These are phyloP conservation scores for Caenorhabditis sp. DNA, from an alignment of 2,888 invertebrate genomes.

Conservation along the genomic window DNA sequence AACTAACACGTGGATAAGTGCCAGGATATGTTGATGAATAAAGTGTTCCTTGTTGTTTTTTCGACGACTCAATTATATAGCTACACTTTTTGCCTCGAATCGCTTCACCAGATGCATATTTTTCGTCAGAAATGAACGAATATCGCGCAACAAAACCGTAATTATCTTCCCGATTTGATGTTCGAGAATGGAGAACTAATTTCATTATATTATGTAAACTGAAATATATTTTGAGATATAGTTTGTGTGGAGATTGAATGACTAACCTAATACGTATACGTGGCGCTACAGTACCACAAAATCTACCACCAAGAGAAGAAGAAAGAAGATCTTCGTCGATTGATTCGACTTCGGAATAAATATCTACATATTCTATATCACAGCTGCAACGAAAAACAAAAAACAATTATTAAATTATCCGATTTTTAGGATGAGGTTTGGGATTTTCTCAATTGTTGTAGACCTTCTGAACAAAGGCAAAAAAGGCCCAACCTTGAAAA, in stretches of 20 bases:
- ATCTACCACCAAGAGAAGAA: constrained; percentile 72
- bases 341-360: constrained; percentile 72
- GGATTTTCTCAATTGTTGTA: too few species aligned
- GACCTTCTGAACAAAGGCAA: too few species aligned
- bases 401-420: background rate
- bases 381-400: constrained; percentile 71
- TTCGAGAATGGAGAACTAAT: constrained; percentile 72
- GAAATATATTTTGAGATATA: constrained; percentile 15
- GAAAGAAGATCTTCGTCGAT: constrained; percentile 70
- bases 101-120: constrained; percentile 61
- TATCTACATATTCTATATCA: constrained; percentile 73
- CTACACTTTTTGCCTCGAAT: constrained; percentile 53
- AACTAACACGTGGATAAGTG: constrained; percentile 80
- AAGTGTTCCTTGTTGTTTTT: constrained; percentile 80
- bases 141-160: constrained; percentile 71
- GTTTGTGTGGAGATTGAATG: background rate
- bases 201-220: constrained; percentile 72
- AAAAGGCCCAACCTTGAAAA: too few species aligned
- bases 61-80: constrained; percentile 59
- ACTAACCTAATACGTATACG: constrained; percentile 67
- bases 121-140: constrained; percentile 71
- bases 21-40: constrained; percentile 98
- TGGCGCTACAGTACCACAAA: constrained; percentile 73
- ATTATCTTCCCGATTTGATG: constrained; percentile 65
- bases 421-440: background rate